These are phyloP conservation scores for Sorex fumeus DNA, from an alignment of 2,113 vertebrate species.

Conservation along the genomic window DNA sequence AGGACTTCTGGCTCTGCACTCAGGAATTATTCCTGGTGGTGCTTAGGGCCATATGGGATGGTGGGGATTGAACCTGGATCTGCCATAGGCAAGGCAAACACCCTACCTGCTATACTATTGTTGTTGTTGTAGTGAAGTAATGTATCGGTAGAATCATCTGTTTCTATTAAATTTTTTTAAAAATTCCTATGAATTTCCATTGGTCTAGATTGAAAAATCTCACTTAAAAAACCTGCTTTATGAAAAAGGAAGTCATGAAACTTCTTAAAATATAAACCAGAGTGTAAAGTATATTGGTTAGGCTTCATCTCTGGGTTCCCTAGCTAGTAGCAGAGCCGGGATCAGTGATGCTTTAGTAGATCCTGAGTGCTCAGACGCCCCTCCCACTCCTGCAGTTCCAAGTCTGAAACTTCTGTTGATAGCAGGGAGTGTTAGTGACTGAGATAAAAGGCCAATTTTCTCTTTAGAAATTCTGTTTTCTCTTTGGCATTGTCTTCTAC, in stretches of 20 bases:
- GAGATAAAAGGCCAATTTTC: constrained; percentile 51
- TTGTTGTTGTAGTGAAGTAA: not conserved
- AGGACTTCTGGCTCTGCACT: no score
- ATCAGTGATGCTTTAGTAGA: not conserved
- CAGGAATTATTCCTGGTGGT: no score
- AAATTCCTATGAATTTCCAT: not conserved
- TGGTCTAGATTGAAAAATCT: constrained; percentile 28
- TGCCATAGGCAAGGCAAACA: no score
- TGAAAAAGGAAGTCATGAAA: not conserved
- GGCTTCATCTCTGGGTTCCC: not conserved
- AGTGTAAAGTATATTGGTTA: not conserved
- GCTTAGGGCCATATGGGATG: no score
- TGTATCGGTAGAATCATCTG: not conserved
- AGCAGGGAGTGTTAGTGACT: constrained; percentile 49
- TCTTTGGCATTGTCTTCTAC: constrained; percentile 35
- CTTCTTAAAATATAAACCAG: not conserved
- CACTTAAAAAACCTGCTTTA: not conserved
- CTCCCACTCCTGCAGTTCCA: not conserved
- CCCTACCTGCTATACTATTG: no score
- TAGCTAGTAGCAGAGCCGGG: not conserved
- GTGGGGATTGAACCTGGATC: no score
- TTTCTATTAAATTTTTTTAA: constrained; percentile 36
- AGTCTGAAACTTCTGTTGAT: not conserved
- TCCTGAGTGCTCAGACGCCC: not conserved
- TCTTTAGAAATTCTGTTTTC: constrained; percentile 70